Evolutionary conservation across 1,140 invertebrate genomes (phyloP).

Genomic region (Pseudomyrmex cubaensis): DNA sequence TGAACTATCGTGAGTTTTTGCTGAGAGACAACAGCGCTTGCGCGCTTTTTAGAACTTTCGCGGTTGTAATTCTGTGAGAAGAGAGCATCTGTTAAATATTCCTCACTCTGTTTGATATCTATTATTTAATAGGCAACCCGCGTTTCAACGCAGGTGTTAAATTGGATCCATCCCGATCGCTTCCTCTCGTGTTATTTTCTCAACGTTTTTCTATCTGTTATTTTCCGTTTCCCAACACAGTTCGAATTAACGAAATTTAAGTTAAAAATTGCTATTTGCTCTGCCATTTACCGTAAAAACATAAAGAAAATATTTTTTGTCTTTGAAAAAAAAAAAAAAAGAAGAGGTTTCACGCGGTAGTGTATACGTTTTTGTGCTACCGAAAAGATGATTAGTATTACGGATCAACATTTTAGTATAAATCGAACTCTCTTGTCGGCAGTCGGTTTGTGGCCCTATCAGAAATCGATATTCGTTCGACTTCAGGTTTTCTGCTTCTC

Average conservation of each 20-base stretch:
- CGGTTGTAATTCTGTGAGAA: too few relatives aligned
- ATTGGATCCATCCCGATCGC: too few relatives aligned
- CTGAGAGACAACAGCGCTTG: neutral
- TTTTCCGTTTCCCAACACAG: neutral
- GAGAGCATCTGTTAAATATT: too few relatives aligned
- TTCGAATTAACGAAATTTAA: neutral
- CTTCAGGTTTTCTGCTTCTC: neutral
- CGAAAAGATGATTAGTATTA: neutral
- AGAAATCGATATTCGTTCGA: neutral
- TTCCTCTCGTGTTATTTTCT: too few relatives aligned
- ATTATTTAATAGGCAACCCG: too few relatives aligned
- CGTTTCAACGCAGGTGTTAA: too few relatives aligned
- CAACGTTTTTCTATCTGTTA: neutral
- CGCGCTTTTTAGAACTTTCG: neutral
- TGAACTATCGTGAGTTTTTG: too few relatives aligned
- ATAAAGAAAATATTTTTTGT: too few relatives aligned
- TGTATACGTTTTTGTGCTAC: neutral
- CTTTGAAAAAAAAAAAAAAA: neutral
- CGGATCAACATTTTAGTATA: neutral
- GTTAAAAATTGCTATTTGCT: too few relatives aligned
- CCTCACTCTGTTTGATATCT: too few relatives aligned
- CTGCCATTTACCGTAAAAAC: too few relatives aligned
- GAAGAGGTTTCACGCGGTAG: too few relatives aligned
- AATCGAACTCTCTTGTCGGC: neutral
- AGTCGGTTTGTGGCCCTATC: constrained; percentile 21